Conservation (phyloP, 1,140 invertebrate species). For the Caenorhabditis inopinata region DNA sequence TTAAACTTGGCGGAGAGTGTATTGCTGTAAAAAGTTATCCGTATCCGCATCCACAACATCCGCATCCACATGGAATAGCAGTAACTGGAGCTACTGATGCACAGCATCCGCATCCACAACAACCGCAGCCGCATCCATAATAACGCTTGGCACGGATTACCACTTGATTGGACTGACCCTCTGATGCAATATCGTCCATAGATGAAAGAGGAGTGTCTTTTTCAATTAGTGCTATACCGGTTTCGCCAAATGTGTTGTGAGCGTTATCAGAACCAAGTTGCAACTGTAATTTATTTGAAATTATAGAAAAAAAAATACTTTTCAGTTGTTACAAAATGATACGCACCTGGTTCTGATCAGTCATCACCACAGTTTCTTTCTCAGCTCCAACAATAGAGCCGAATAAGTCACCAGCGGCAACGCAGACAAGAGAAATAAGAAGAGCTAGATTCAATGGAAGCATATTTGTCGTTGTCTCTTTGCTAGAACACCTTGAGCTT, state of each 20-base stretch:
- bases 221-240: background rate
- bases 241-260: background rate
- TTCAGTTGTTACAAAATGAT: background rate
- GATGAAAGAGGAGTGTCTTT: background rate
- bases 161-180: background rate
- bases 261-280: background rate
- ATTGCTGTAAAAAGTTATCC: background rate
- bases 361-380: background rate
- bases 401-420: background rate
- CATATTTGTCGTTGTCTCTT: background rate
- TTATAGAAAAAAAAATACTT: too few species aligned
- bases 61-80: background rate
- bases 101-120: background rate
- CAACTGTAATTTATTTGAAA: background rate
- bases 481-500: background rate
- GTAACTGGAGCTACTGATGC: background rate
- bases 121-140: conserved; percentile 1
- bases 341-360: background rate
- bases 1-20: too few species aligned
- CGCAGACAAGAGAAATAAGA: background rate
- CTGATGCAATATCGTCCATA: background rate
- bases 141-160: conserved; percentile 2
- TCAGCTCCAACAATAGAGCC: background rate
- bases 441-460: background rate
- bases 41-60: conserved; percentile 16